phyloP scores from a whole-genome alignment of 2,888 invertebrate genomes.

The Callinectes sapidus region DNA sequence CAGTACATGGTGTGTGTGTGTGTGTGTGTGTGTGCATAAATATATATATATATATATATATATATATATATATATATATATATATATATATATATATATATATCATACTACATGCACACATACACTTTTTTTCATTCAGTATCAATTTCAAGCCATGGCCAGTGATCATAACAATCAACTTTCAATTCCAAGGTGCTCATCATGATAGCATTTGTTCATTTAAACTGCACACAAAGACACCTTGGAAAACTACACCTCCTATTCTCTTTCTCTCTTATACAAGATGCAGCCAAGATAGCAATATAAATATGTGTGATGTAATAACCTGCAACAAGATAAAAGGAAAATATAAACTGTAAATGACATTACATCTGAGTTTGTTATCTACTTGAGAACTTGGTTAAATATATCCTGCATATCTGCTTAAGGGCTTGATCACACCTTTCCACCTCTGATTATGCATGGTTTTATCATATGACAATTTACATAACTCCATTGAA shows the following conservation, averaged over 20 bases:
- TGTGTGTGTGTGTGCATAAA: too few relatives aligned
- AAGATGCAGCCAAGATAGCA: background rate
- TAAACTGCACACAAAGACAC: background rate
- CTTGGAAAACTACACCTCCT: background rate
- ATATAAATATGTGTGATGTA: background rate
- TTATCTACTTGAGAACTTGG: background rate
- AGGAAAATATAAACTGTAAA: background rate
- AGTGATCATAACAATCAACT: background rate
- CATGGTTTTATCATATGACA: background rate
- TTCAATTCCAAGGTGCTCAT: too few relatives aligned
- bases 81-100: conserved; percentile 23
- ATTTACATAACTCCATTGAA: background rate
- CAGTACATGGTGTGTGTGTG: too few relatives aligned
- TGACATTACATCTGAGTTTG: background rate
- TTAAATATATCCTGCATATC: background rate
- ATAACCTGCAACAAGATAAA: background rate
- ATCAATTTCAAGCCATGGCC: background rate
- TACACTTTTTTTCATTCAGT: background rate
- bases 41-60: background rate
- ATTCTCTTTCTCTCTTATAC: background rate
- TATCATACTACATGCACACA: background rate
- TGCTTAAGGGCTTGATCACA: background rate
- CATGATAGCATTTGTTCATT: background rate
- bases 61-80: background rate
- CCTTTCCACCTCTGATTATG: background rate